Percentiles rank a stretch among this genome's conserved stretches.
Evolutionary conservation across 2,113 vertebrate genomes (phyloP).

Genomic region (Seriola dumerili): DNA sequence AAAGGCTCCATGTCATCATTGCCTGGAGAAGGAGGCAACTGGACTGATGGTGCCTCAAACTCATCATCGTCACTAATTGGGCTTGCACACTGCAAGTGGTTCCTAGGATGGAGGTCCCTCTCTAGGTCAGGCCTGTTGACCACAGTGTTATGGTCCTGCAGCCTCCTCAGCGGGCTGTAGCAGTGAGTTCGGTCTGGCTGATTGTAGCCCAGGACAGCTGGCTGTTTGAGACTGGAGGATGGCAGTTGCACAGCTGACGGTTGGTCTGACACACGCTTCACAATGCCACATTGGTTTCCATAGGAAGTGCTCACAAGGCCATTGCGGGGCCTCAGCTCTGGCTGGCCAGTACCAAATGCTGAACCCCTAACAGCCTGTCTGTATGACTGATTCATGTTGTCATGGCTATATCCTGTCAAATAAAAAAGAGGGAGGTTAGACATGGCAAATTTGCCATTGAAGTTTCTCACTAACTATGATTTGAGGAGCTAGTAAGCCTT

Average conservation of each 20-base stretch:
- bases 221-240: conserved; percentile 80
- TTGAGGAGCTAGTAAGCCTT: not conserved
- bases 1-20: conserved; percentile 64
- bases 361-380: conserved; percentile 90
- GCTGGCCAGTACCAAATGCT: conserved; percentile 86
- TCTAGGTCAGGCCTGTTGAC: conserved; percentile 83
- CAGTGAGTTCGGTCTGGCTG: conserved; percentile 86
- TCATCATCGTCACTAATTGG: conserved; percentile 74
- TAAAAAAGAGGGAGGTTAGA: conserved; percentile 46
- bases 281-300: conserved; percentile 86
- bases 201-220: conserved; percentile 83
- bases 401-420: conserved; percentile 82
- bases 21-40: conserved; percentile 68
- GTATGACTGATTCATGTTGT: conserved; percentile 95
- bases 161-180: conserved; percentile 91
- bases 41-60: conserved; percentile 76
- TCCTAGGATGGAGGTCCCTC: conserved; percentile 64
- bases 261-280: conserved; percentile 84
- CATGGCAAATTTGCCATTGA: not conserved
- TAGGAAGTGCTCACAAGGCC: conserved; percentile 84
- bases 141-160: conserved; percentile 90
- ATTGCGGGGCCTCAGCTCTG: conserved; percentile 86
- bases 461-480: not conserved
- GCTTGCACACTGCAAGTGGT: conserved; percentile 74
- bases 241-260: conserved; percentile 83